Conservation (phyloP, 2,113 vertebrate genomes). For the Sinocyclocheilus anshuiensis region DNA sequence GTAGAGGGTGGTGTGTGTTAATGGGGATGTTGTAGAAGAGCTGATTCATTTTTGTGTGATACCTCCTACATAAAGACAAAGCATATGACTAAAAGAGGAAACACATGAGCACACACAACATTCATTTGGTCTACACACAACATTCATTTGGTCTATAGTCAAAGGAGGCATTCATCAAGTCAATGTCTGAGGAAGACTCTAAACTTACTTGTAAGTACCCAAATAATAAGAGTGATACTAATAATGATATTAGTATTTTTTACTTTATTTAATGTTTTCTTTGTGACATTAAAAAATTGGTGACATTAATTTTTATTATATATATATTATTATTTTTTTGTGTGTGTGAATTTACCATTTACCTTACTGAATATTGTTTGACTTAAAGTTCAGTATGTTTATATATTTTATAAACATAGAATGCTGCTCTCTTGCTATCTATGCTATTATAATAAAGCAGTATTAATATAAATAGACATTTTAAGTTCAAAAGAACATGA, state of each 20-base stretch:
- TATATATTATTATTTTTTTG: too few relatives aligned
- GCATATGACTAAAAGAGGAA: slow-evolving; percentile 14
- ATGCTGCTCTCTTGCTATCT: too few relatives aligned
- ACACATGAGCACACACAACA: neutral
- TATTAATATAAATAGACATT: too few relatives aligned
- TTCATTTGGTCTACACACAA: neutral
- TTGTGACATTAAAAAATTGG: too few relatives aligned
- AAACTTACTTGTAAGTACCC: neutral
- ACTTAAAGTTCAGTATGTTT: neutral
- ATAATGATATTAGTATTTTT: neutral
- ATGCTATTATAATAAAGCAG: too few relatives aligned
- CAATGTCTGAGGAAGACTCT: neutral
- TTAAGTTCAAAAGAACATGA: too few relatives aligned
- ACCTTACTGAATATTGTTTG: neutral
- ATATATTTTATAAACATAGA: neutral
- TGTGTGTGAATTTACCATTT: neutral
- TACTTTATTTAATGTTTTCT: neutral
- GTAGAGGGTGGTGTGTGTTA: slow-evolving; percentile 19
- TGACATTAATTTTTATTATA: too few relatives aligned
- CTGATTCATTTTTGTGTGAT: neutral
- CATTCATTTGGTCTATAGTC: neutral
- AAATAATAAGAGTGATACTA: neutral
- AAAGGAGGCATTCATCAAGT: neutral
- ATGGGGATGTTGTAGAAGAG: neutral
- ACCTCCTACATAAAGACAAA: neutral